A percentile compares a stretch with the other conserved stretches of the same genome.
phyloP scores from a whole-genome alignment of 2,888 invertebrate genomes.

The Luperina nickerlii region DNA sequence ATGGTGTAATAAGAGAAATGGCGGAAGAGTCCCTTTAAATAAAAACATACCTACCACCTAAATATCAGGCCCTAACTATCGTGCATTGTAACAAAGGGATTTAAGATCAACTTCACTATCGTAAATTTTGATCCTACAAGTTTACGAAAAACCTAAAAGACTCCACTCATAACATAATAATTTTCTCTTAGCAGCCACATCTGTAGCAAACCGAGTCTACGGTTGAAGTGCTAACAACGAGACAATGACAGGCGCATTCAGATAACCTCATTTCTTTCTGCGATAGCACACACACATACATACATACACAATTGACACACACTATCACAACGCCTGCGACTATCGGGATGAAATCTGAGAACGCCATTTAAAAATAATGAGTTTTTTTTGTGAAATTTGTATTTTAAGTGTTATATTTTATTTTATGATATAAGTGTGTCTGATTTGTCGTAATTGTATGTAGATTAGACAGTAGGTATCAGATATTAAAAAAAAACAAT shows the following conservation, averaged over 20 bases:
- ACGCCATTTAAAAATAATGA: slow-evolving; percentile 56
- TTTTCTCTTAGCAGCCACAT: slow-evolving; percentile 45
- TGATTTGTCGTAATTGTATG: not conserved
- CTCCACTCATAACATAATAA: not conserved
- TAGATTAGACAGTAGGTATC: not conserved
- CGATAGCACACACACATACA: slow-evolving; percentile 81
- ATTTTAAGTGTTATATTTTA: not conserved
- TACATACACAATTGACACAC: slow-evolving; percentile 59
- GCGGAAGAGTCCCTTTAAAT: not conserved
- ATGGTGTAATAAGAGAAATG: not conserved
- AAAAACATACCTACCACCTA: not conserved
- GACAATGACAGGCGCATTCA: slow-evolving; percentile 87
- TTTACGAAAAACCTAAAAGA: no score
- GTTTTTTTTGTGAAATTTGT: slow-evolving; percentile 20
- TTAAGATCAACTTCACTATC: not conserved
- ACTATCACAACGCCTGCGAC: slow-evolving; percentile 57
- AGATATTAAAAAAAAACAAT: not conserved
- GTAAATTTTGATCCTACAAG: rapidly evolving
- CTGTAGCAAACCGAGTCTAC: slow-evolving; percentile 65
- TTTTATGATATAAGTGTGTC: not conserved
- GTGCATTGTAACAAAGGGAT: not conserved
- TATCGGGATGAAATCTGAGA: slow-evolving; percentile 69
- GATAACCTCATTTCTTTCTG: slow-evolving; percentile 90
- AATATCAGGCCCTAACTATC: not conserved
- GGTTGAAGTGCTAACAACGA: slow-evolving; percentile 76